Conservation (phyloP, 1,140 invertebrate species). For the Drosophila repletoides region DNA sequence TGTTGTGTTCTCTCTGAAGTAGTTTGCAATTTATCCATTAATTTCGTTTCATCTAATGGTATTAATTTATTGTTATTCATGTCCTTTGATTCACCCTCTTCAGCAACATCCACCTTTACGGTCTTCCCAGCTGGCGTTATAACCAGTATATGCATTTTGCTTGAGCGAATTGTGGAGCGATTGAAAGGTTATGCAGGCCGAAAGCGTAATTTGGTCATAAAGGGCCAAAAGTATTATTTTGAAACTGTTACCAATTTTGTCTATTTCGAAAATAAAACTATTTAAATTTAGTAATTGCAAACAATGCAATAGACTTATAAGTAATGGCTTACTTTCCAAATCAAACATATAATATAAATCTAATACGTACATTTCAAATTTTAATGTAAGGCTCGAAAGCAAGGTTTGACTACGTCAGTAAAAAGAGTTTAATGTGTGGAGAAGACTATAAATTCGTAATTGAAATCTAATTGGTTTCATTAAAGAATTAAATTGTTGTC, state of each 20-base stretch:
- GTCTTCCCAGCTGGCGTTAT: conserved; percentile 46
- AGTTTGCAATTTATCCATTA: background rate
- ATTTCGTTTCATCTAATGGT: background rate
- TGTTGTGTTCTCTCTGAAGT: background rate
- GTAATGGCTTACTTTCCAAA: no score
- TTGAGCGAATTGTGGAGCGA: background rate
- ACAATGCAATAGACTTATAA: no score
- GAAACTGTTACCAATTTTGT: conserved; percentile 16
- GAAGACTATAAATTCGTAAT: no score
- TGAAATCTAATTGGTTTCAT: no score
- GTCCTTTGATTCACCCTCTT: background rate
- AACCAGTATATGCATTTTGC: conserved; percentile 46
- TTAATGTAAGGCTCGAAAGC: no score
- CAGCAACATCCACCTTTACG: conserved; percentile 23
- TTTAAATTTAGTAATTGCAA: background rate
- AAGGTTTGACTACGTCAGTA: no score
- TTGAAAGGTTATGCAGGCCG: conserved; percentile 23
- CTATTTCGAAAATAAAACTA: background rate
- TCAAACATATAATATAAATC: no score
- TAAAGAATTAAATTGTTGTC: no score
- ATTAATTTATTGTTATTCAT: background rate
- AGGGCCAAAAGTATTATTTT: conserved; percentile 30
- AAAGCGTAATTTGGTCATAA: conserved; percentile 29
- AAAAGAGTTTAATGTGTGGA: no score
- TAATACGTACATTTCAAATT: no score